Percentiles rank a stretch among this genome's conserved stretches.
phyloP scores from a whole-genome alignment of 1,140 invertebrate genomes.

The Eupeodes corollae region DNA sequence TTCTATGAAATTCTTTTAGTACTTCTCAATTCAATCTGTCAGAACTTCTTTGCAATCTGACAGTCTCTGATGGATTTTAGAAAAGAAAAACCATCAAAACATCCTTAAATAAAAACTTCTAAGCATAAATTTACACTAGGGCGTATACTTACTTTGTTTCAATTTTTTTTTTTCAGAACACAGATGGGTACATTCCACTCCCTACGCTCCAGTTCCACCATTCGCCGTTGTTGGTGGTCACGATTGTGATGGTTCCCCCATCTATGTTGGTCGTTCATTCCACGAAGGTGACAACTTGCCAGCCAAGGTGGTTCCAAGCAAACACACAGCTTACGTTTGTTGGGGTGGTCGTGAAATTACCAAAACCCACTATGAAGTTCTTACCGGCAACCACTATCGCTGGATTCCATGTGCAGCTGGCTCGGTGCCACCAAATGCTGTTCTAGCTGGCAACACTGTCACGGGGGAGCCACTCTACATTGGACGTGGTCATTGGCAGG shows the following conservation, averaged over 20 bases:
- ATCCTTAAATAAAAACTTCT: too few species aligned
- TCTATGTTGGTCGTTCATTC: constrained; percentile 56
- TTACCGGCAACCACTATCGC: constrained; percentile 35
- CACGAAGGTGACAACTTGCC: constrained; percentile 50
- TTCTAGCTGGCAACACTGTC: constrained; percentile 47
- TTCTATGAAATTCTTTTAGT: too few species aligned
- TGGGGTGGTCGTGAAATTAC: constrained; percentile 50
- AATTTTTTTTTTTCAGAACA: constrained; percentile 4
- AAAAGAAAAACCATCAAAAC: too few species aligned
- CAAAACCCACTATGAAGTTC: constrained; percentile 52
- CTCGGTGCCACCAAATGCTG: constrained; percentile 44
- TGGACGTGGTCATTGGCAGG: constrained; percentile 47
- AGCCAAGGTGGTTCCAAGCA: constrained; percentile 38
- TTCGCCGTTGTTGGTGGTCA: constrained; percentile 44
- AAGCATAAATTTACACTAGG: too few species aligned
- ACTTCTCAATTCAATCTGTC: too few species aligned
- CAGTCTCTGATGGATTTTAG: too few species aligned
- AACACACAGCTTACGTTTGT: constrained; percentile 41
- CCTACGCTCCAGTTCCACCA: constrained; percentile 26
- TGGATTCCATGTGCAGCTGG: constrained; percentile 44
- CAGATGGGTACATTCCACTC: constrained; percentile 32
- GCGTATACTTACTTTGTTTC: too few species aligned
- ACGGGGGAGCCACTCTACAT: constrained; percentile 53
- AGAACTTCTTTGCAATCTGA: too few species aligned
- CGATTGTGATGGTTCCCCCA: constrained; percentile 47